These are phyloP conservation scores for Drosophila nannoptera DNA, from an alignment of 1,140 invertebrate species.

Conservation along the genomic window DNA sequence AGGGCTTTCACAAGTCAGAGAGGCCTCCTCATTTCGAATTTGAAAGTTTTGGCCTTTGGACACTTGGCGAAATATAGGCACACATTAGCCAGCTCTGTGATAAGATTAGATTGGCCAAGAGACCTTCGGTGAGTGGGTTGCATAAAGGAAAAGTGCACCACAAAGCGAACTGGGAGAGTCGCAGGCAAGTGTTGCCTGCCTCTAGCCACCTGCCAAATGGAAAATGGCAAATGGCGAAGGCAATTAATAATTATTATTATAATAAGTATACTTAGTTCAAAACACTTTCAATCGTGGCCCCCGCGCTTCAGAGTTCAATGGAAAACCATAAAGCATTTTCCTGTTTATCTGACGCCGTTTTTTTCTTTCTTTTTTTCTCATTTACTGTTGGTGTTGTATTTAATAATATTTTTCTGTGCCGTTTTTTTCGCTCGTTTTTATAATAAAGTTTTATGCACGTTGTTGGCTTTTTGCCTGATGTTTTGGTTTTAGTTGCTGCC, in stretches of 20 bases:
- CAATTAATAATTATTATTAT: slow-evolving; percentile 48
- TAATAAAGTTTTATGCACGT: slow-evolving; percentile 45
- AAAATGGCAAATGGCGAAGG: background rate
- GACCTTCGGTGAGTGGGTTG: slow-evolving; percentile 10
- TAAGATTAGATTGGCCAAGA: slow-evolving; percentile 35
- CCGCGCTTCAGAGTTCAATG: slow-evolving; percentile 40
- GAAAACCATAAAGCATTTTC: slow-evolving; percentile 47
- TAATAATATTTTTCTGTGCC: slow-evolving; percentile 1
- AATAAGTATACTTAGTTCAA: slow-evolving; percentile 34
- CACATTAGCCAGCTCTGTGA: slow-evolving; percentile 22
- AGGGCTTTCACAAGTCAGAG: slow-evolving; percentile 4
- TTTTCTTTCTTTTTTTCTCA: slow-evolving; percentile 6
- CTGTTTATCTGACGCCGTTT: slow-evolving; percentile 34
- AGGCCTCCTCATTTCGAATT: background rate
- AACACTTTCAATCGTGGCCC: slow-evolving; percentile 40
- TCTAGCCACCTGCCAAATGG: slow-evolving; percentile 7
- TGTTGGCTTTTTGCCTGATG: slow-evolving; percentile 21
- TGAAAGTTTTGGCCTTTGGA: slow-evolving; percentile 23
- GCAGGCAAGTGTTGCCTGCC: slow-evolving; percentile 1
- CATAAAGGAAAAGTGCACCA: slow-evolving; percentile 17
- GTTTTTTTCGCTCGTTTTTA: slow-evolving; percentile 24
- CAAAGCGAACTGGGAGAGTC: slow-evolving; percentile 7
- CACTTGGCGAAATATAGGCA: slow-evolving; percentile 20
- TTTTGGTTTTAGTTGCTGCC: slow-evolving; percentile 32
- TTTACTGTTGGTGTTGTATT: background rate